These are phyloP conservation scores for Oreocharis arfaki DNA, from an alignment of 2,113 vertebrate genomes.

Conservation along the genomic window DNA sequence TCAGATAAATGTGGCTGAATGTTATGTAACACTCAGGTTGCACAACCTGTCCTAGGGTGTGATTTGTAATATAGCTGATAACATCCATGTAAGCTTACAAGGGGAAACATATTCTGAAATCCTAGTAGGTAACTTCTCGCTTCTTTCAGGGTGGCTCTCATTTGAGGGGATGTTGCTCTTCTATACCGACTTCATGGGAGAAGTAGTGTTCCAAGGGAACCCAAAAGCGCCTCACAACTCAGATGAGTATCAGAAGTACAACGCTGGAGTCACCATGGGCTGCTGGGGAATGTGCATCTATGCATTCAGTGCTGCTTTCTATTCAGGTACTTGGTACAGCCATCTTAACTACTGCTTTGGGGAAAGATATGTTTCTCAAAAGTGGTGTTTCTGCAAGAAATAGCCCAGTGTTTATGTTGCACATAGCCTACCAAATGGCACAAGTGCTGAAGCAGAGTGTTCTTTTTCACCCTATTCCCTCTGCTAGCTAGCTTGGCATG, in stretches of 20 bases:
- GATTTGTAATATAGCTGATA: background rate
- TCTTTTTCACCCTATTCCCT: background rate
- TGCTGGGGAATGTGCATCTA: constrained; percentile 99
- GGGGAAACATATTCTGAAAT: background rate
- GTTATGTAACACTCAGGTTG: background rate
- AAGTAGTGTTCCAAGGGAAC: constrained; percentile 93
- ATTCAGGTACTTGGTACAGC: constrained; percentile 82
- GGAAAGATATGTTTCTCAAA: background rate
- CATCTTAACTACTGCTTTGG: background rate
- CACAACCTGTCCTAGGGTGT: background rate
- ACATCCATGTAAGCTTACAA: background rate
- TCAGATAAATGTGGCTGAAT: background rate
- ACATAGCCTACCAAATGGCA: background rate
- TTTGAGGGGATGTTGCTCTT: constrained; percentile 98
- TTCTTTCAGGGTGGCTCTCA: constrained; percentile 87
- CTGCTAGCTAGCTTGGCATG: background rate
- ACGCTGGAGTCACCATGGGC: constrained; percentile 91
- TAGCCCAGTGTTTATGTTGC: background rate
- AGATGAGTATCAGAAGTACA: constrained; percentile 90
- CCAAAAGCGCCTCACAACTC: constrained; percentile 90
- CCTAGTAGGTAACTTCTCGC: background rate
- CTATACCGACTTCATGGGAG: constrained; percentile 98
- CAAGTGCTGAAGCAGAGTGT: background rate
- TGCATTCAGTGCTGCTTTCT: constrained; percentile 95
- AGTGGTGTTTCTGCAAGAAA: background rate